Base-by-base conservation (phyloP, 2,113 vertebrate genomes). In the Ictidomys tridecemlineatus region DNA sequence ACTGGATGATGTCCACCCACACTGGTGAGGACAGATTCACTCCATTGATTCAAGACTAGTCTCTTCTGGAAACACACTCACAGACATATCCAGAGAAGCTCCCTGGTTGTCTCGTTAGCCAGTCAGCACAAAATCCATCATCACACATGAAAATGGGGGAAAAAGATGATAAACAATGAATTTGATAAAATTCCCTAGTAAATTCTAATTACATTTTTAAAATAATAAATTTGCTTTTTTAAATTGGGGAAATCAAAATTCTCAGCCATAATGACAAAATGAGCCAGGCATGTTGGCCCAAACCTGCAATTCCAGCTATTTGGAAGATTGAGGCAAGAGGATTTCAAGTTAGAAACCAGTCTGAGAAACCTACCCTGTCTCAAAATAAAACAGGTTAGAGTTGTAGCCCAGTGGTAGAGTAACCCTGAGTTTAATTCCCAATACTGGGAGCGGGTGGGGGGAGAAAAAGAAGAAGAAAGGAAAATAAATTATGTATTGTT, bases 201-300 rank as follows among this genome's bases (percentile, higher is more conserved):
- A 45, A 45, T 76, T 82, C 13, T 77, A 93, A 69, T 28, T 69
- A 37, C 3, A 69, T 1, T 67, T 67, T 76, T 39, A 74, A 91
- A 91, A 78, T n/a, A 96, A 24, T 73, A 65, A 63, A 42, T 90
- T 72, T 69, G 7, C 61, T 26, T 67, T 34, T 94, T 72, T 72
- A 91, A 90, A 42, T 4, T 73, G 32, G 7, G 28, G 2, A 45
- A 88, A 88, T 86, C 48, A 48, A 97, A 91, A 86, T 78, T 88
- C 45, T 45, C 58, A 45, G 12, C 14, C 78, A 78, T 95, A 91
- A 79, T 95, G 78, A 39, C 14, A 93, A 85, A 22, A 72, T 37
- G 17, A 61, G 61, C 61, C 61, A 63, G 58, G 8, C 61, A 63
- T 10, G 22, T 26, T 28, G 61, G 61, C 24, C 26, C 9, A 63